Percentiles rank a stretch among this genome's conserved stretches.
Conservation (phyloP, 2,797 vertebrate species). For the Megalops cyprinoides region DNA sequence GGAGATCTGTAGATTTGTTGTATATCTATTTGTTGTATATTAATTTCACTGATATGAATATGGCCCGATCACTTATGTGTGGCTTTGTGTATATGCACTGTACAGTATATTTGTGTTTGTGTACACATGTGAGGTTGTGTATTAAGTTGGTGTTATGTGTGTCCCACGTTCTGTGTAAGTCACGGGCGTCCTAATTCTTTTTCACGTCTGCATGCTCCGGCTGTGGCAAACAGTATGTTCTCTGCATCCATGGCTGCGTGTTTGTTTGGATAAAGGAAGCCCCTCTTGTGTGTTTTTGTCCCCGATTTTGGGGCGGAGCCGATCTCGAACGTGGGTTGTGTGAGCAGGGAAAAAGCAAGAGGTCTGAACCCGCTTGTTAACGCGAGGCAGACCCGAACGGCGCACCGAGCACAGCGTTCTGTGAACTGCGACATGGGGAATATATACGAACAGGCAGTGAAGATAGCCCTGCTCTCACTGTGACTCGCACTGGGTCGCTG, state of each 20-base stretch:
- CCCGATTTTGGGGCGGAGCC: background rate
- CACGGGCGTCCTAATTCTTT: background rate
- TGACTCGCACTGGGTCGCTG: too few species aligned
- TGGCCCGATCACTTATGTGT: conserved; percentile 11
- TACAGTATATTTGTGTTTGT: background rate
- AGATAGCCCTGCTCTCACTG: background rate
- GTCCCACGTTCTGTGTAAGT: background rate
- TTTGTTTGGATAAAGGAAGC: too few species aligned
- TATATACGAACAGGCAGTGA: background rate
- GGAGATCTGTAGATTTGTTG: background rate
- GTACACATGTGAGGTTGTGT: conserved; percentile 5
- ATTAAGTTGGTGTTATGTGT: background rate
- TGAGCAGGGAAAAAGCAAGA: background rate
- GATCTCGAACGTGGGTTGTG: too few species aligned
- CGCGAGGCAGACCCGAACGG: background rate
- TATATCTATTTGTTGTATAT: background rate
- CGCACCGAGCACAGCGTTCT: background rate
- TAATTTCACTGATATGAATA: background rate
- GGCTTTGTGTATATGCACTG: conserved; percentile 22
- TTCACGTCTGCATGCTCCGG: background rate
- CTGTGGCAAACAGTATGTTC: background rate
- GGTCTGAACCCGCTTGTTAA: background rate
- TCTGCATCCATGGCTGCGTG: conserved; percentile 22
- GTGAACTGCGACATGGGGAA: background rate
- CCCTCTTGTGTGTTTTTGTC: too few species aligned